These are phyloP conservation scores for Diplosoma virens DNA, from an alignment of 23 tunicate species.

Conservation along the genomic window DNA sequence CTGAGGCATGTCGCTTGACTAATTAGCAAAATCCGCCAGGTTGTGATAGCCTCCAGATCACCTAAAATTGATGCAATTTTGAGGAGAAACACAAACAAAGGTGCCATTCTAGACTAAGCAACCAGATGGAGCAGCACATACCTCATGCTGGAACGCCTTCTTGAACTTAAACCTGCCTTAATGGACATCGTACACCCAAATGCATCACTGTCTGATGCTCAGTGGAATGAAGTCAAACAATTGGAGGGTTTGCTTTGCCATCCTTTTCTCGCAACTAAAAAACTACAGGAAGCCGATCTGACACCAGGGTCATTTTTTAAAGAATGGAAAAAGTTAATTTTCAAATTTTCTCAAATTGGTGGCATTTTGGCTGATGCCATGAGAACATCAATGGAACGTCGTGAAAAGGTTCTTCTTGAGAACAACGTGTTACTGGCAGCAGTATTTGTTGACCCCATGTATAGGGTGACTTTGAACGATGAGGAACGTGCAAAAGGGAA, in stretches of 20 bases:
- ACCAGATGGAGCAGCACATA: constrained; percentile 33
- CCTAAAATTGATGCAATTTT: constrained; percentile 33
- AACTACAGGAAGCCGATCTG: constrained; percentile 22
- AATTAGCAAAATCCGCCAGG: constrained; percentile 37
- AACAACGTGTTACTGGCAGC: constrained; percentile 10
- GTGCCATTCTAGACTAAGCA: constrained; percentile 33
- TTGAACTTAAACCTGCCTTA: constrained; percentile 32
- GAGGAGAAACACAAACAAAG: constrained; percentile 8
- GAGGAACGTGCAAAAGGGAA: constrained; percentile 6
- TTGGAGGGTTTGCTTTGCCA: constrained; percentile 6
- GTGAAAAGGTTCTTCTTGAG: neutral
- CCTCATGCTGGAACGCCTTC: constrained; percentile 34
- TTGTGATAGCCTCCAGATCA: constrained; percentile 32
- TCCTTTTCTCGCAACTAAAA: constrained; percentile 26
- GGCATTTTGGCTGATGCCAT: constrained; percentile 14
- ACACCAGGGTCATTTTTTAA: constrained; percentile 39
- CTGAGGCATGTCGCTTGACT: constrained; percentile 14
- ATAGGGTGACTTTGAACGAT: neutral
- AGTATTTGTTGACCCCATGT: constrained; percentile 7
- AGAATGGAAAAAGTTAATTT: constrained; percentile 24
- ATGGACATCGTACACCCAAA: constrained; percentile 34
- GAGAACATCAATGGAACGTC: neutral
- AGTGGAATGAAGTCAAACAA: constrained; percentile 8
- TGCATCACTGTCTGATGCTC: constrained; percentile 9
- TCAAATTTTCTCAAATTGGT: constrained; percentile 9